These are phyloP conservation scores for Circaetus gallicus DNA, from an alignment of 2,113 vertebrate species.

Conservation along the genomic window DNA sequence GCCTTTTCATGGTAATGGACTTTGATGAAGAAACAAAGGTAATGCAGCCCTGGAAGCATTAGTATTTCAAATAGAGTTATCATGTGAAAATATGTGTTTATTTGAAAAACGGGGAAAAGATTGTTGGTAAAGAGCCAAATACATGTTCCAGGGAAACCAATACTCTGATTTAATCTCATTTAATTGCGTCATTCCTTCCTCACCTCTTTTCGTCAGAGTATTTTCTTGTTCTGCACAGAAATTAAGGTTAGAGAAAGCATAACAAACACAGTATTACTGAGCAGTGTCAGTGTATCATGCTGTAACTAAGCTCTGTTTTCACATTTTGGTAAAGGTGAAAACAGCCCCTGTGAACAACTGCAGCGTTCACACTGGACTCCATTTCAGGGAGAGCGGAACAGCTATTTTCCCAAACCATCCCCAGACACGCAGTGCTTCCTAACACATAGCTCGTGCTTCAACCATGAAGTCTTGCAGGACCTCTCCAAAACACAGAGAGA, in stretches of 20 bases:
- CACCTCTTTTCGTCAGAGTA: constrained; percentile 25
- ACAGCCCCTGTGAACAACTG: neutral
- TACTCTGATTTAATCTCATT: constrained; percentile 38
- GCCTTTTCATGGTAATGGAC: constrained; percentile 74
- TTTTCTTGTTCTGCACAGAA: constrained; percentile 37
- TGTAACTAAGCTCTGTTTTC: neutral
- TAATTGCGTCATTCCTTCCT: constrained; percentile 33
- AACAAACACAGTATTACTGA: neutral
- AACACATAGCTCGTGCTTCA: neutral
- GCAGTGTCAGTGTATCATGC: neutral
- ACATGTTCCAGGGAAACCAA: constrained; percentile 30
- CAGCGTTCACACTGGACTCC: neutral
- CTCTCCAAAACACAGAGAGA: constrained; percentile 20
- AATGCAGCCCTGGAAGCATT: constrained; percentile 64
- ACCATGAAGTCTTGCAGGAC: neutral
- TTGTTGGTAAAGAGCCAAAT: constrained; percentile 25
- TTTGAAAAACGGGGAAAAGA: constrained; percentile 46
- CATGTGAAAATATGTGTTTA: constrained; percentile 56
- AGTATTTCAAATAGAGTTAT: constrained; percentile 60
- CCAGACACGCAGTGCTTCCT: neutral
- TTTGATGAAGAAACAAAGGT: constrained; percentile 75
- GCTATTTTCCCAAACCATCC: neutral
- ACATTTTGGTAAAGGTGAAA: neutral
- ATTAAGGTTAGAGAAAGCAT: constrained; percentile 15
- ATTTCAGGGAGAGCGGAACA: neutral